These are phyloP conservation scores for Papilio protenor DNA, from an alignment of 2,888 invertebrate genomes.

Conservation along the genomic window DNA sequence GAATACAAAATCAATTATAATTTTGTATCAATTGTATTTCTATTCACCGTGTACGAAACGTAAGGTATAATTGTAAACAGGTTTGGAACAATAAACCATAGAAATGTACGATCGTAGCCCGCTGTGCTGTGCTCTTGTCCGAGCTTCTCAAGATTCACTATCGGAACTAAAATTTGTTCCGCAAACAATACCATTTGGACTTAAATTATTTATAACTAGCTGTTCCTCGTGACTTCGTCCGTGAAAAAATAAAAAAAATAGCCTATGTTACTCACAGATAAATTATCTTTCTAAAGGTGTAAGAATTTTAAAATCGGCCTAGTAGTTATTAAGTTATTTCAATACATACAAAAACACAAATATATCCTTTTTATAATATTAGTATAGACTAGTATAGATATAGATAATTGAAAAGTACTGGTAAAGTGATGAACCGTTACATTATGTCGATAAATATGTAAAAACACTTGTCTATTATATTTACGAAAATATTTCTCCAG, in stretches of 20 bases:
- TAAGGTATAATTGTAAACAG: slow-evolving; percentile 30
- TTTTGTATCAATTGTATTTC: slow-evolving; percentile 16
- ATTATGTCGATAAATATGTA: not conserved
- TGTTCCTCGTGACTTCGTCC: too few species aligned
- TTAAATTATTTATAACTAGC: slow-evolving; percentile 20
- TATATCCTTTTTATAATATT: too few species aligned
- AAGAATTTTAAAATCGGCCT: too few species aligned
- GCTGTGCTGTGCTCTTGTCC: slow-evolving; percentile 64
- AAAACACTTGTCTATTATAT: too few species aligned
- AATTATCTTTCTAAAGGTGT: too few species aligned
- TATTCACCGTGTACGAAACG: slow-evolving; percentile 18
- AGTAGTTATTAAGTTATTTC: too few species aligned
- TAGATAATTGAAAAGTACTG: slow-evolving; percentile 14
- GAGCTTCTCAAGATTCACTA: slow-evolving; percentile 72
- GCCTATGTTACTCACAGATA: too few species aligned
- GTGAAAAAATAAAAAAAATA: too few species aligned
- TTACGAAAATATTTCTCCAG: too few species aligned
- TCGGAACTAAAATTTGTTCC: slow-evolving; percentile 77
- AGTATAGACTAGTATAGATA: too few species aligned
- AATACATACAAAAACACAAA: too few species aligned
- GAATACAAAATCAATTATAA: not conserved
- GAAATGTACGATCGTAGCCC: slow-evolving; percentile 49
- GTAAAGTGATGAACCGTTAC: not conserved
- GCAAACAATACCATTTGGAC: slow-evolving; percentile 65
- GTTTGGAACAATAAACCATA: slow-evolving; percentile 39